Evolutionary conservation across 2,113 vertebrate species (phyloP), one percentile per base, ranked within the genome.

Genomic region (Prunella fulvescens): DNA sequence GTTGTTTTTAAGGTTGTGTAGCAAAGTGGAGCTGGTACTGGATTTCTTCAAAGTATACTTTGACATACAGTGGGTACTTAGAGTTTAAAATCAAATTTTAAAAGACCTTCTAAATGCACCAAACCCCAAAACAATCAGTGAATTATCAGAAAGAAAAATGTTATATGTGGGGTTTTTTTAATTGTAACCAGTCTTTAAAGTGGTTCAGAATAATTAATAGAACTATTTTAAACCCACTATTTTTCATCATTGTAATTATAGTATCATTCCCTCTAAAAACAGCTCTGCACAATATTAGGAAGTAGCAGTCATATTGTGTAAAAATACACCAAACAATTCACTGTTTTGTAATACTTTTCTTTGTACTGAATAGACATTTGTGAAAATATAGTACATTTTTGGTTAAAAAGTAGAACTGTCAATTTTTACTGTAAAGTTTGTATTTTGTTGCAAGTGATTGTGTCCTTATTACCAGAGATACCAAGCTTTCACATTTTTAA

Each of bases 151-250:
- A 79, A 40, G 20, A 56, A 62, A 58, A 65, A 28, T 35, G 4
- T 14, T 57, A 0, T 10, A 16, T 64, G 8, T 44, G 12, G 3
- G 1, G 0, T 3, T 5, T 78, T 50, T 86, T 33, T 4, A 9
- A 8, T 57, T 71, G 25, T 65, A 83, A 53, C 39, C 18, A 47
- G 6, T 66, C 15, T 80, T 76, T 83, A 62, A 58, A 20, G 28
- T 62, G 56, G 7, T 62, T 92, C 33, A 9, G 8, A 92, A 81
- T 62, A 67, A 84, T 35, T 14, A 90, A 20, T 58, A 37, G 13
- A 57, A 61, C 31, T 57, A 22, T 51, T 86, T 50, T 4, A 71
- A 85, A 39, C 3, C 54, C 8, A 15, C 19, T 57, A 2, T 8
- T 87, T 90, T 81, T 81, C 15, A 40, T 37, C 4, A 31, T 19